Conservation (phyloP, 2,113 vertebrate species). For the Podilymbus podiceps region DNA sequence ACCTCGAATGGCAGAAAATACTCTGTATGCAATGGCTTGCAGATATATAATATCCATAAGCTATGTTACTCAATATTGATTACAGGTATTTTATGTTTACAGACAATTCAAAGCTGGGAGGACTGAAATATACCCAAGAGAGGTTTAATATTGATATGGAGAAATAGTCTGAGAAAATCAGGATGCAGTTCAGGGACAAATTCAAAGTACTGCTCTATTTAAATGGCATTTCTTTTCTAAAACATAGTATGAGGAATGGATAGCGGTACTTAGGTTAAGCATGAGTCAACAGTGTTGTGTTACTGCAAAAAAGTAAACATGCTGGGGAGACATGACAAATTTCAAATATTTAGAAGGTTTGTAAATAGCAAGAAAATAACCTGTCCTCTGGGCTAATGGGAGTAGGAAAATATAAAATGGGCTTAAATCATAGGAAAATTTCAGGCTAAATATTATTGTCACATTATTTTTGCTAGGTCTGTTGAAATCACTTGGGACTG, state of each 20-base stretch:
- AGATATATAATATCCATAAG: neutral
- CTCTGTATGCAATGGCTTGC: neutral
- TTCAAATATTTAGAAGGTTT: neutral
- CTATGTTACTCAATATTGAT: neutral
- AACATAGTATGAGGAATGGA: neutral
- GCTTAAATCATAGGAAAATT: neutral
- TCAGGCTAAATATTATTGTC: neutral
- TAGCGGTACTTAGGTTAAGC: neutral
- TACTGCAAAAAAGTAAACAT: conserved; percentile 1
- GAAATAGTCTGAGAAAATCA: conserved; percentile 2
- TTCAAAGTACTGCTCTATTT: neutral
- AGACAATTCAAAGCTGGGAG: neutral
- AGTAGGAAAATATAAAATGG: neutral
- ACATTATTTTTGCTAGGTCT: neutral
- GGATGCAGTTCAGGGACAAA: neutral
- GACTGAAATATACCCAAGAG: neutral
- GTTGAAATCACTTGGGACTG: neutral
- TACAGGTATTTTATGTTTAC: neutral
- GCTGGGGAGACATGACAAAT: neutral
- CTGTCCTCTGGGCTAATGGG: neutral
- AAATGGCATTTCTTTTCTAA: conserved; percentile 15
- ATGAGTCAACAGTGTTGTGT: neutral
- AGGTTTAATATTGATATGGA: neutral
- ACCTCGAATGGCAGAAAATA: conserved; percentile 1
- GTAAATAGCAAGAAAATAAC: neutral